Conservation (phyloP, 2,113 vertebrate genomes). For the Phyllostomus hastatus region DNA sequence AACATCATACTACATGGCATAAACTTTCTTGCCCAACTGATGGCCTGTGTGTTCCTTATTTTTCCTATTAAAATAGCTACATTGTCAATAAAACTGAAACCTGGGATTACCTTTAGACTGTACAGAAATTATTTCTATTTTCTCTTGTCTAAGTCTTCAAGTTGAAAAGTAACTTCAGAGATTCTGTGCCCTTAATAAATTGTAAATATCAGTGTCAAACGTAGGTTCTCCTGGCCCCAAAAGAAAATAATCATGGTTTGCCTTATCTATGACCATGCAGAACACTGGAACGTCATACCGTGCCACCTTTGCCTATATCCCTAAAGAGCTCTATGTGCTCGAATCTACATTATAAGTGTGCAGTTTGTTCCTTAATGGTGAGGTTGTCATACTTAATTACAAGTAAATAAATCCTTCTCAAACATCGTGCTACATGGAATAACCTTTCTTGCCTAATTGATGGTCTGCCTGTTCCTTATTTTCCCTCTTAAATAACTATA, state of each 20-base stretch:
- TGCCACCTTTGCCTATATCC: too few species aligned
- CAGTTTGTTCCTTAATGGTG: not conserved
- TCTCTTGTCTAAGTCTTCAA: too few species aligned
- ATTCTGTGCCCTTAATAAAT: too few species aligned
- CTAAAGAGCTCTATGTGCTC: too few species aligned
- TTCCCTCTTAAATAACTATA: not conserved
- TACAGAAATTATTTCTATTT: too few species aligned
- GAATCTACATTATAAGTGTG: not conserved
- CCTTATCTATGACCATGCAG: too few species aligned
- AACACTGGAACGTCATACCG: too few species aligned
- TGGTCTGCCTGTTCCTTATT: not conserved
- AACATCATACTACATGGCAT: not conserved
- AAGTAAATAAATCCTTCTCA: not conserved
- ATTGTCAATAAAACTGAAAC: not conserved
- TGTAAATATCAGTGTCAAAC: too few species aligned
- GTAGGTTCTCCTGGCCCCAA: too few species aligned
- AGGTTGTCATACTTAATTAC: not conserved
- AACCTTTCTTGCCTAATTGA: not conserved
- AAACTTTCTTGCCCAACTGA: not conserved
- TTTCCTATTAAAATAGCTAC: not conserved
- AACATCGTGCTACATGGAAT: not conserved
- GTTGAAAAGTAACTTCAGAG: too few species aligned
- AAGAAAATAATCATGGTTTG: too few species aligned
- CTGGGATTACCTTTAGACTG: too few species aligned
- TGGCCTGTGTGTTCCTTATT: not conserved